Evolutionary conservation across 2,113 vertebrate species (phyloP).

Genomic region (Hiodon alosoides): DNA sequence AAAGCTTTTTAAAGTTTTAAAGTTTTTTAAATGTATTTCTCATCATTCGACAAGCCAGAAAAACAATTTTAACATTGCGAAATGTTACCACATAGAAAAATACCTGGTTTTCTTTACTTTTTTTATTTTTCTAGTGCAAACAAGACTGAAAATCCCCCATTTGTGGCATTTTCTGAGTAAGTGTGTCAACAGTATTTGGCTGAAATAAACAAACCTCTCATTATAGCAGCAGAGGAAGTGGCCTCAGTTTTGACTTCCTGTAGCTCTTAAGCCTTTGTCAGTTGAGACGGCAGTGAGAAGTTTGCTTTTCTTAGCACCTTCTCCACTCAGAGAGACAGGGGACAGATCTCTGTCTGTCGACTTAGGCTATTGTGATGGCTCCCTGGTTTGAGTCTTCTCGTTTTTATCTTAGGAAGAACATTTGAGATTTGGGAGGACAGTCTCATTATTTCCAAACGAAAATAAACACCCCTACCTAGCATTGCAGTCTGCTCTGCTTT

Average conservation of each 20-base stretch:
- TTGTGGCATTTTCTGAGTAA: neutral
- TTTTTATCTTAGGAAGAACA: too few species aligned
- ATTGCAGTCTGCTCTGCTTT: neutral
- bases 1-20: too few species aligned
- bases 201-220: conserved; percentile 25
- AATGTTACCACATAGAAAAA: neutral
- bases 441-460: neutral
- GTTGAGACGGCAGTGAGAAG: neutral
- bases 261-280: conserved; percentile 13
- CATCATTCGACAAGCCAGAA: neutral
- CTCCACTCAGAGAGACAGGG: neutral
- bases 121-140: too few species aligned
- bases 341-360: neutral
- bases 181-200: conserved; percentile 14
- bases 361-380: neutral
- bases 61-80: neutral
- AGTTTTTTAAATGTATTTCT: too few species aligned
- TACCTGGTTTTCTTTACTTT: too few species aligned
- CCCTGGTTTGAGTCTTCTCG: too few species aligned
- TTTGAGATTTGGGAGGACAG: neutral
- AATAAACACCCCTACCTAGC: too few species aligned
- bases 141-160: neutral
- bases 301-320: neutral
- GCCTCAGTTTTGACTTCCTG: conserved; percentile 51
- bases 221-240: conserved; percentile 53